These are phyloP conservation scores for Drosophila auraria DNA, from an alignment of 1,140 invertebrate genomes.

Conservation along the genomic window DNA sequence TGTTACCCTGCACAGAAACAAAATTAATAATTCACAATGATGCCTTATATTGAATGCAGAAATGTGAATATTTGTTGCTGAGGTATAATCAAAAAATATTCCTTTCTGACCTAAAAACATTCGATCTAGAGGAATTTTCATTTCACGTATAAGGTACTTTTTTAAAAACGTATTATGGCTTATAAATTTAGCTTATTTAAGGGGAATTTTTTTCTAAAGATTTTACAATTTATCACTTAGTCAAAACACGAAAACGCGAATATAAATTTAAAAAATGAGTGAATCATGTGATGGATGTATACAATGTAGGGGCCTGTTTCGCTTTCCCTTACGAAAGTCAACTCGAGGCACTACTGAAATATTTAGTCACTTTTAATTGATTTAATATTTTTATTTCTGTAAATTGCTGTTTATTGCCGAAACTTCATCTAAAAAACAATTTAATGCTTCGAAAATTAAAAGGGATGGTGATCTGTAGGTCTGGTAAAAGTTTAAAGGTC, in stretches of 20 bases:
- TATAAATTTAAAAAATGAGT: neutral
- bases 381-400: no score
- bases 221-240: slow-evolving; percentile 2
- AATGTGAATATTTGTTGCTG: no score
- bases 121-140: no score
- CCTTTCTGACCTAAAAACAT: neutral
- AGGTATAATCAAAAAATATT: no score
- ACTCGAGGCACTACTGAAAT: neutral
- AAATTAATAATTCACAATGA: slow-evolving; percentile 3
- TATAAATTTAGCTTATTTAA: slow-evolving; percentile 10
- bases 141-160: neutral
- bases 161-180: neutral
- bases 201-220: neutral
- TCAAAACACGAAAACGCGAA: neutral
- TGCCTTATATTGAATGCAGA: neutral
- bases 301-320: neutral
- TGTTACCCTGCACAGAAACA: neutral
- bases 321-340: neutral
- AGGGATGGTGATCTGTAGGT: neutral
- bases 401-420: no score
- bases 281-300: slow-evolving; percentile 3
- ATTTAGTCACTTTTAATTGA: neutral
- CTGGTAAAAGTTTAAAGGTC: neutral
- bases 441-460: neutral
- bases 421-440: neutral